A percentile compares a stretch with the other conserved stretches of the same genome.
Evolutionary conservation across 2,113 vertebrate genomes (phyloP).

Genomic region (Anas platyrhynchos): DNA sequence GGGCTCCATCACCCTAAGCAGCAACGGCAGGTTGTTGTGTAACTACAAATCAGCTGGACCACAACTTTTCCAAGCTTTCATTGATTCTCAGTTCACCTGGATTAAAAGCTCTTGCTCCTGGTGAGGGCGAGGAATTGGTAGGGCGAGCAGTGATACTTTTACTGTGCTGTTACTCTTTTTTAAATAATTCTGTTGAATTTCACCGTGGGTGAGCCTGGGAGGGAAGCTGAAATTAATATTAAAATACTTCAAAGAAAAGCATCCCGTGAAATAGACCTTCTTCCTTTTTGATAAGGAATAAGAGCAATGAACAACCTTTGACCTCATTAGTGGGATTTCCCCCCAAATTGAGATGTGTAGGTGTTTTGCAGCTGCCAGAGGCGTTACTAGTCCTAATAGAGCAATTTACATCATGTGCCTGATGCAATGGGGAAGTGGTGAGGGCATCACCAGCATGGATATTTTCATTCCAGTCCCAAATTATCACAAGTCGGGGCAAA

Average conservation of each 20-base stretch:
- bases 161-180: background rate
- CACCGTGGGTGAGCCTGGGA: background rate
- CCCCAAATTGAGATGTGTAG: background rate
- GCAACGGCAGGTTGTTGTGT: accelerated
- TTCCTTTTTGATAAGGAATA: background rate
- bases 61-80: background rate
- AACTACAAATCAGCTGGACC: background rate
- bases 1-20: background rate
- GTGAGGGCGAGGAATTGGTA: background rate
- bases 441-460: background rate
- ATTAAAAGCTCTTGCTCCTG: background rate
- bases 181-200: background rate
- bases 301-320: background rate
- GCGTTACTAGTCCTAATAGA: background rate
- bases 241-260: background rate
- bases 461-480: background rate
- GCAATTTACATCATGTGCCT: background rate
- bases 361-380: background rate
- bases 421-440: background rate
- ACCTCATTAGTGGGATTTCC: background rate
- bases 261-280: background rate
- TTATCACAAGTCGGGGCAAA: background rate
- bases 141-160: background rate
- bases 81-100: background rate
- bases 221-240: background rate